These are phyloP conservation scores for Drosophila ustulata DNA, from an alignment of 2,888 invertebrate species.

Conservation along the genomic window DNA sequence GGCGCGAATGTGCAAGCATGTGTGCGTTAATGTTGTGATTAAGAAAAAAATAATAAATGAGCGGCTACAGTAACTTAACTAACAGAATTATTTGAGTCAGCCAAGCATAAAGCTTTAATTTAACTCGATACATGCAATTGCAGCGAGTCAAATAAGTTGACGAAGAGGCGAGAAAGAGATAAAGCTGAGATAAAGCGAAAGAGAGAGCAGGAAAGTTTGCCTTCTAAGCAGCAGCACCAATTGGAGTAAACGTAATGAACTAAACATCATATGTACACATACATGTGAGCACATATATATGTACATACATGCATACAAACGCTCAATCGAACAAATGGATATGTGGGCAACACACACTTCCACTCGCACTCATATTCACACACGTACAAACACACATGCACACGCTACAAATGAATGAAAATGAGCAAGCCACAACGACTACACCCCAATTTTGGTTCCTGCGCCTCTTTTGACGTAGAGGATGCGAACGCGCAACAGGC, in stretches of 20 bases:
- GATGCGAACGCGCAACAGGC: constrained; percentile 68
- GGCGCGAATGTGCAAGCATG: constrained; percentile 6
- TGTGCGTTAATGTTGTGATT: constrained; percentile 45
- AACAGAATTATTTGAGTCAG: constrained; percentile 78
- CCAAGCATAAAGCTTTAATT: constrained; percentile 77
- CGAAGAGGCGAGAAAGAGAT: constrained; percentile 20
- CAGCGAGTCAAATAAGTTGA: constrained; percentile 36
- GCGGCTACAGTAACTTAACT: constrained; percentile 49
- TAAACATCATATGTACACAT: constrained; percentile 43
- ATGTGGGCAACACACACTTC: constrained; percentile 13
- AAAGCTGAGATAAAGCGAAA: constrained; percentile 26
- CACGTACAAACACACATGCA: constrained; percentile 37
- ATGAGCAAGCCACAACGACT: constrained; percentile 56
- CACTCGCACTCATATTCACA: neutral
- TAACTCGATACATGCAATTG: constrained; percentile 51
- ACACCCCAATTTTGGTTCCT: constrained; percentile 66
- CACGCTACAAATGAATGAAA: constrained; percentile 75
- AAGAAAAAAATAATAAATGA: constrained; percentile 55
- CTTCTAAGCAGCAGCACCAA: constrained; percentile 47
- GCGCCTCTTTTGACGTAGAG: constrained; percentile 8
- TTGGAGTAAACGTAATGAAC: constrained; percentile 61
- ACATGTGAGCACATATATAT: constrained; percentile 7
- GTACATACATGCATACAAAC: constrained; percentile 2
- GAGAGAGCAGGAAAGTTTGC: constrained; percentile 43
- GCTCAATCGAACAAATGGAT: constrained; percentile 11